phyloP scores from a whole-genome alignment of 2,113 vertebrate genomes.

The Holacanthus passer region DNA sequence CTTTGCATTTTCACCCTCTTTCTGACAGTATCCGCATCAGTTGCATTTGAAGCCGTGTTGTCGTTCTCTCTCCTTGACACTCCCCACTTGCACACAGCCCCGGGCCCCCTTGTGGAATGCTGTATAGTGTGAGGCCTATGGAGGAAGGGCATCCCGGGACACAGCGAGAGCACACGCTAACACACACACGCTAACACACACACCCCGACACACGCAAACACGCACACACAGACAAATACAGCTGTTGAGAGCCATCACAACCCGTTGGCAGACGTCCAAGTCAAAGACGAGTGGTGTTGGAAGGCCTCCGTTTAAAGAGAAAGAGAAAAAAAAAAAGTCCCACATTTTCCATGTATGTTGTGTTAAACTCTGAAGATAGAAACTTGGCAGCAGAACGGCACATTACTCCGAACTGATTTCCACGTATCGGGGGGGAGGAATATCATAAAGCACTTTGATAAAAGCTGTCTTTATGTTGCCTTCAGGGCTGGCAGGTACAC shows the following conservation, averaged over 20 bases:
- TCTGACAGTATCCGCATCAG: constrained; percentile 49
- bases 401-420: constrained; percentile 60
- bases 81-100: constrained; percentile 70
- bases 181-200: constrained; percentile 45
- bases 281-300: constrained; percentile 72
- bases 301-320: constrained; percentile 69
- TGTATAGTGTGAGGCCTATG: constrained; percentile 79
- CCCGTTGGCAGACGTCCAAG: constrained; percentile 75
- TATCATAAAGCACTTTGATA: constrained; percentile 53
- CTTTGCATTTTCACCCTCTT: constrained; percentile 22
- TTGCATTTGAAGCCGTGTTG: constrained; percentile 53
- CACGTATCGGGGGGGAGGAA: constrained; percentile 33
- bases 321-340: constrained; percentile 56
- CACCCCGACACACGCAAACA: constrained; percentile 51
- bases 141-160: constrained; percentile 84
- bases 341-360: constrained; percentile 71
- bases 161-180: constrained; percentile 58
- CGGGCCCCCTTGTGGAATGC: constrained; percentile 83
- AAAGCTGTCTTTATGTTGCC: constrained; percentile 49
- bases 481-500: constrained; percentile 31
- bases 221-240: constrained; percentile 80
- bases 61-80: constrained; percentile 71
- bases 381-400: constrained; percentile 63
- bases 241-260: constrained; percentile 83
- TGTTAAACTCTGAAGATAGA: constrained; percentile 65